phyloP scores from a whole-genome alignment of 2,113 vertebrate genomes.

The Malaclemys terrapin region DNA sequence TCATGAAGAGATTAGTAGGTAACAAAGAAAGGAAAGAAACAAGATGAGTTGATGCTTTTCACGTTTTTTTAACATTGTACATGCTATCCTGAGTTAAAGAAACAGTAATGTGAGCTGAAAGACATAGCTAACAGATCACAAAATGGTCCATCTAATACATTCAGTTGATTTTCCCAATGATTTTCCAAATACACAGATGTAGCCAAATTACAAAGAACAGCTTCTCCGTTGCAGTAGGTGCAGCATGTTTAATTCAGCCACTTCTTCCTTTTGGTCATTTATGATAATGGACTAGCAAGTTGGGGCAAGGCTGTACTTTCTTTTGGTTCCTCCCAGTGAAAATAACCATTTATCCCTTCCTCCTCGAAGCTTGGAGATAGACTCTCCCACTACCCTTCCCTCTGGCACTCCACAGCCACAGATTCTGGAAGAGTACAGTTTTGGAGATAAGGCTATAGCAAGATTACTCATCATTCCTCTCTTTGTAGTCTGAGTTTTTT shows the following conservation, averaged over 20 bases:
- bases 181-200: not conserved
- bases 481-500: not conserved
- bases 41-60: not conserved
- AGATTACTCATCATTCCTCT: not conserved
- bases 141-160: not conserved
- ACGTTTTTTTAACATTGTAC: not conserved
- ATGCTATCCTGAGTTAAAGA: not conserved
- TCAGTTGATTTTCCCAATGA: not conserved
- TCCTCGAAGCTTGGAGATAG: not conserved
- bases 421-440: not conserved
- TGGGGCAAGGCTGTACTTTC: not conserved
- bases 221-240: not conserved
- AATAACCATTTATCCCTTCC: not conserved
- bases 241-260: not conserved
- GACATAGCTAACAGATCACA: not conserved
- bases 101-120: not conserved
- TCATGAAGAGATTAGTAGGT: too few relatives aligned
- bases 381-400: not conserved
- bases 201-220: not conserved
- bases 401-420: not conserved
- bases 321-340: not conserved
- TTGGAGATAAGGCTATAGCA: not conserved
- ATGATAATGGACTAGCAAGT: not conserved
- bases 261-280: not conserved
- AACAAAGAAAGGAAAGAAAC: not conserved